These are phyloP conservation scores for Bos indicus DNA, from an alignment of 2,113 vertebrate species.

Conservation along the genomic window DNA sequence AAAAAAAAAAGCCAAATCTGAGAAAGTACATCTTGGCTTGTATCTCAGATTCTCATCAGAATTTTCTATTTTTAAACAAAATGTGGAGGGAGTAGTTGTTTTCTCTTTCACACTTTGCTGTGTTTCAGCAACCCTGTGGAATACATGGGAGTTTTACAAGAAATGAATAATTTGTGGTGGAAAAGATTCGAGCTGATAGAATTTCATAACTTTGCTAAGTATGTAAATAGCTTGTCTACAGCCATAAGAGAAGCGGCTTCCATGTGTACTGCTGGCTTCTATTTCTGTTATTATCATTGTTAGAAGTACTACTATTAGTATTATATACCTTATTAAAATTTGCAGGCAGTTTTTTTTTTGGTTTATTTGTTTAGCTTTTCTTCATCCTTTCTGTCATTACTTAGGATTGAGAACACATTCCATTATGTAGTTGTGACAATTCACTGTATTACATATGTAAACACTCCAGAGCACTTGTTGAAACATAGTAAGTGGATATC, in stretches of 20 bases:
- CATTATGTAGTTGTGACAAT: not conserved
- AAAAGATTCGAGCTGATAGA: not conserved
- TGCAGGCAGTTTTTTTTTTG: not conserved
- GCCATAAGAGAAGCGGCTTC: not conserved
- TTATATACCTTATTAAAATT: not conserved
- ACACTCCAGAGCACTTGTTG: not conserved
- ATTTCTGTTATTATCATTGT: not conserved
- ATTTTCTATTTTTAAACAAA: conserved; percentile 46
- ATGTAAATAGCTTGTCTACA: not conserved
- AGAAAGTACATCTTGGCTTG: conserved; percentile 9
- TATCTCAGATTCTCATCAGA: not conserved
- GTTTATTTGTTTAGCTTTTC: not conserved
- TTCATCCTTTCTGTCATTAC: not conserved
- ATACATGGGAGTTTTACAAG: conserved; percentile 33
- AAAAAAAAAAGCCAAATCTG: not conserved
- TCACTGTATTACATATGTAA: not conserved
- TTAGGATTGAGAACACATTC: not conserved
- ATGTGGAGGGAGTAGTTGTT: not conserved
- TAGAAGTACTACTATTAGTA: not conserved
- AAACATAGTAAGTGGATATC: not conserved
- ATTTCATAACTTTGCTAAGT: conserved; percentile 13
- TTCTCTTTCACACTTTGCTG: conserved; percentile 14
- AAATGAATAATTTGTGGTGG: not conserved
- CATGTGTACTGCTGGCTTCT: not conserved
- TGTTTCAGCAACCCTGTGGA: conserved; percentile 34